Percentiles rank a stretch among this genome's conserved stretches.
Evolutionary conservation across 2,113 vertebrate genomes (phyloP).

Genomic region (Tragelaphus strepsiceros): DNA sequence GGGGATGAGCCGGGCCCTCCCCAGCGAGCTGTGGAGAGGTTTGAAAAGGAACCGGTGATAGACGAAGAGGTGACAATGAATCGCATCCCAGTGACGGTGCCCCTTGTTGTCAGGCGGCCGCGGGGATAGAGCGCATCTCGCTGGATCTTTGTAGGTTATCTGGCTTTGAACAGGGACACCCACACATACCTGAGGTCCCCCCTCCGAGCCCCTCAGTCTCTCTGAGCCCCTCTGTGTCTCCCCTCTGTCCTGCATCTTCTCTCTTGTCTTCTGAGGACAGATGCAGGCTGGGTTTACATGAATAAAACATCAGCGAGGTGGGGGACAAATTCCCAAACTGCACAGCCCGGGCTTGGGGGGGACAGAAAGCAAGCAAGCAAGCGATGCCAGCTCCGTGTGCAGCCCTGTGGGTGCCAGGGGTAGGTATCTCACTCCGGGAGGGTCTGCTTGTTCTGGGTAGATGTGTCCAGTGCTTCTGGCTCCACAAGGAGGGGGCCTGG

Average conservation of each 20-base stretch:
- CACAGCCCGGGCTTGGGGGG: neutral
- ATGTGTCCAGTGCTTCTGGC: neutral
- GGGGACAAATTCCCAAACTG: neutral
- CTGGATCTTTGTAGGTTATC: neutral
- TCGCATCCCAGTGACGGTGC: neutral
- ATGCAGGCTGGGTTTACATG: slow-evolving; percentile 43
- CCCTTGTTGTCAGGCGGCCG: neutral
- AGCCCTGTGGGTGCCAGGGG: neutral
- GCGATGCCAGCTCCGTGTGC: fast-evolving
- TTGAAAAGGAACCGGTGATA: slow-evolving; percentile 41
- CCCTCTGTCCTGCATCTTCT: neutral
- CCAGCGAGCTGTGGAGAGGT: slow-evolving; percentile 30
- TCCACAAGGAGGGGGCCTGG: neutral
- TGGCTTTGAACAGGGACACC: slow-evolving; percentile 11
- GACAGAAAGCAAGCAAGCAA: neutral
- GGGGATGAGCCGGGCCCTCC: neutral
- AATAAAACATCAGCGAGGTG: slow-evolving; percentile 61
- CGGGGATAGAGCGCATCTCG: neutral
- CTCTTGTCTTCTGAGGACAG: slow-evolving; percentile 43
- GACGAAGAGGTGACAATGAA: slow-evolving; percentile 60
- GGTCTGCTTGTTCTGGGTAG: neutral
- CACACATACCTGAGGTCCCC: neutral
- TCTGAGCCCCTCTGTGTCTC: neutral
- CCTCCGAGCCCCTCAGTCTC: neutral
- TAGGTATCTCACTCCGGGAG: fast-evolving